Evolutionary conservation across 2,888 invertebrate genomes (phyloP), one percentile per base, ranked within the genome.

Genomic region (Cataglyphis cursor): DNA sequence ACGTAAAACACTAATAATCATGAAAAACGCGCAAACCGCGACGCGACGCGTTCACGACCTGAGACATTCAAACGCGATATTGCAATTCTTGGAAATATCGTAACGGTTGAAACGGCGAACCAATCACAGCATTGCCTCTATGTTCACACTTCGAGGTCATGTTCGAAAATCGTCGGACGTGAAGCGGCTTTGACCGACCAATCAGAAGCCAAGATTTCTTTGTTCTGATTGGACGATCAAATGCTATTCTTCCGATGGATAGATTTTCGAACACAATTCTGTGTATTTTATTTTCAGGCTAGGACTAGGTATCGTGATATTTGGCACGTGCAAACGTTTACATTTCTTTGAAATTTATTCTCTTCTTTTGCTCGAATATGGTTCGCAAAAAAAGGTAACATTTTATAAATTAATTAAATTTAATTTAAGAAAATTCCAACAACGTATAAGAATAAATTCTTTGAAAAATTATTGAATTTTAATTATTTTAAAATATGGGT

Each of bases 321-420:
- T 5, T 48, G 5, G 18, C 62, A 21, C 24, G 72, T 57, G 72
- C 5, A 8, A 10, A 38, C 3, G 18, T 72, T 57, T 41, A 12
- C 8, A 41, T 41, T 61, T 41, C 10, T 44, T n/a, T 5, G n/a
- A 59, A 59, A 6, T 1, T 35, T 18, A 9, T 3, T n/a, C 15
- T 0, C 15, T 24, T 41, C 0, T 24, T 0, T 74, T 6, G 31
- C 1, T 31, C 3, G 18, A 75, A 48, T 21, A 75, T 75, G 74
- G 48, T 21, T 75, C 44, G 21, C 21, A 75, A 48, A 21, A 75
- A 75, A 21, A 75, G 74, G 74, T 75, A 75, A 75, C 12, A 18
- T 0, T 6, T 38, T 15, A 18, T 41, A 44, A n/a, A 21, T 64
- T 1, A 38, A 41, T 44, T 48, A 31, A 59, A 44, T 59, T 2